Evolutionary conservation across 2,888 invertebrate species (phyloP).

Genomic region (Cephus pygmeus): DNA sequence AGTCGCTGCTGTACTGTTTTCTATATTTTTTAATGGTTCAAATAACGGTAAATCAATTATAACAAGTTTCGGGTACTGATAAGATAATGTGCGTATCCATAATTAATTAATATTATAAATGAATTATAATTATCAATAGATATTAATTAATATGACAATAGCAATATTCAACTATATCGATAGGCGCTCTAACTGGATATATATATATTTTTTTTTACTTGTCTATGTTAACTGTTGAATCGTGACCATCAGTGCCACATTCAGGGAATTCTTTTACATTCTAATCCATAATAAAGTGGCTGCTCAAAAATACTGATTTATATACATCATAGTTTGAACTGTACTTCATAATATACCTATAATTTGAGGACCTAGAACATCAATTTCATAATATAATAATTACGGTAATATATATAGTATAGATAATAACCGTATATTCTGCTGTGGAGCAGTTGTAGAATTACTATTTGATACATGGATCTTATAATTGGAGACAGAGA

Average conservation of each 20-base stretch:
- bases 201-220: too few relatives aligned
- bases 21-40: neutral
- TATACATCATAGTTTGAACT: neutral
- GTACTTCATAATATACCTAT: neutral
- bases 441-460: neutral
- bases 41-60: neutral
- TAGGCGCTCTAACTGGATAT: too few relatives aligned
- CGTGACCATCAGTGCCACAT: neutral
- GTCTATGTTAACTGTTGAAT: neutral
- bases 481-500: neutral
- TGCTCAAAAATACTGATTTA: neutral
- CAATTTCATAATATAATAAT: neutral
- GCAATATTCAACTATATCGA: neutral
- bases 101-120: too few relatives aligned
- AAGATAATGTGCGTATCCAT: neutral
- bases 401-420: neutral
- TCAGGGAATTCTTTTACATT: neutral
- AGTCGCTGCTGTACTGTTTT: neutral
- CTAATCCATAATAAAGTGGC: neutral
- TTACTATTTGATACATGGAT: neutral
- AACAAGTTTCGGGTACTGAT: neutral
- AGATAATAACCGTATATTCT: neutral
- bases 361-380: neutral
- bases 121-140: too few relatives aligned
- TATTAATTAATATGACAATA: too few relatives aligned